phyloP scores from a whole-genome alignment of 2,797 vertebrate species.

The Petrocephalus schoutedeni region DNA sequence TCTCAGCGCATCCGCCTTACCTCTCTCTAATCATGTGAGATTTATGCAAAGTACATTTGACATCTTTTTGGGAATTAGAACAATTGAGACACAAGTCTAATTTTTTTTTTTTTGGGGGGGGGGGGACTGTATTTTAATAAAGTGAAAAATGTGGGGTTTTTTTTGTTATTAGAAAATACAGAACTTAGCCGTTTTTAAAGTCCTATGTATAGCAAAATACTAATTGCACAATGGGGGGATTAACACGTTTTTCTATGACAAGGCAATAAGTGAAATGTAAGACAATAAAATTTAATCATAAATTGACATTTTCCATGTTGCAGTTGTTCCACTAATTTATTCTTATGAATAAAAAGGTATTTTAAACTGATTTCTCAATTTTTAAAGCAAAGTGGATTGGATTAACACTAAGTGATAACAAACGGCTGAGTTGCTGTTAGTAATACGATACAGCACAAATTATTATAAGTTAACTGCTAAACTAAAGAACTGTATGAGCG shows the following conservation, averaged over 20 bases:
- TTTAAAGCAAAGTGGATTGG: background rate
- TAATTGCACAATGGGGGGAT: background rate
- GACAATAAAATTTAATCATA: background rate
- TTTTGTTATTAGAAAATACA: background rate
- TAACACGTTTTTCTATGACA: background rate
- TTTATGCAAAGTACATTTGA: background rate
- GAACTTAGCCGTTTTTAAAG: background rate
- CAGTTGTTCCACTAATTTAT: background rate
- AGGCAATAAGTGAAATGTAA: background rate
- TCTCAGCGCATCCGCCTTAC: too few species aligned
- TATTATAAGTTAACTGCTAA: background rate
- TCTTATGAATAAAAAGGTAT: background rate
- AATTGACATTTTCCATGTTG: background rate
- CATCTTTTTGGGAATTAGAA: background rate
- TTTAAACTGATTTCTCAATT: background rate
- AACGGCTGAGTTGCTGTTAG: background rate
- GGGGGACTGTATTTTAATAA: background rate
- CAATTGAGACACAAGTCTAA: background rate
- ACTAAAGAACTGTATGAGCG: background rate
- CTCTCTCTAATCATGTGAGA: background rate
- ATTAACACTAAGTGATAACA: background rate
- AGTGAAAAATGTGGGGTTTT: background rate
- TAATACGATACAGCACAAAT: background rate
- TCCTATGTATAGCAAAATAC: background rate
- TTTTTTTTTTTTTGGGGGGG: background rate